Base-by-base conservation (phyloP, 37 sponge, comb jelly and placozoan genomes). In the Geodia barretti region DNA sequence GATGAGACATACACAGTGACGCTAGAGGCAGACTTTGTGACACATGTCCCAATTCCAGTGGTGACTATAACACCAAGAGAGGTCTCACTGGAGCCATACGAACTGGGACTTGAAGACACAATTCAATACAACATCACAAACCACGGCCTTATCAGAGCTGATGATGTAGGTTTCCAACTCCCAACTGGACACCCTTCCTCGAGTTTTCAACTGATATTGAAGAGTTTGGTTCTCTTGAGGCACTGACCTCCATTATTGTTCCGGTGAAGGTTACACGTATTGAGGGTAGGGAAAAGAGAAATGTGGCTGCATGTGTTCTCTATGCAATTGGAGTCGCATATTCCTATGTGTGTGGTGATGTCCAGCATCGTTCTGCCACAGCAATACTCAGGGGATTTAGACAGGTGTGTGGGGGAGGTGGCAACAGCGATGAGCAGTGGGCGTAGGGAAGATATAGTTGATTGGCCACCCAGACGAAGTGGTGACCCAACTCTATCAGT, bases 71-170 rank as follows among this genome's bases (percentile, higher is more conserved):
- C 74, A 32, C 83, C 83, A 62, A 64, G 32, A 34, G 83, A 83
- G 30, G 4, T 83, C 17, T 63, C 72, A 34, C 68, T 83, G 37
- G 83, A 83, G n/a, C 30, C 60, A 36, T 33, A 72, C 24, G 83
- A 83, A 59, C 68, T 41, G 4, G 83, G 83, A 3, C 26, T 83
- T 42, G 36, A 72, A 19, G 54, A 63, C 25, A 59, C 47, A 39
- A 40, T 83, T 26, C 83, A 83, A 36, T 28, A 72, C 4, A 83
- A 83, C 68, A 74, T 83, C 5, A 83, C 83, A 9, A 83, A 83
- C 39, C 83, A 83, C 63, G 83, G 83, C 41, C 68, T 83, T 5
- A 83, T 83, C 36, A 4, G 83, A 64, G 75, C 83, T 21, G 37
- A 83, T 39, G 35, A 83, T 64, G 68, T 74, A 34, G n/a, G 54